Conservation (phyloP, 1,140 invertebrate genomes). For the Diuraphis noxia region DNA sequence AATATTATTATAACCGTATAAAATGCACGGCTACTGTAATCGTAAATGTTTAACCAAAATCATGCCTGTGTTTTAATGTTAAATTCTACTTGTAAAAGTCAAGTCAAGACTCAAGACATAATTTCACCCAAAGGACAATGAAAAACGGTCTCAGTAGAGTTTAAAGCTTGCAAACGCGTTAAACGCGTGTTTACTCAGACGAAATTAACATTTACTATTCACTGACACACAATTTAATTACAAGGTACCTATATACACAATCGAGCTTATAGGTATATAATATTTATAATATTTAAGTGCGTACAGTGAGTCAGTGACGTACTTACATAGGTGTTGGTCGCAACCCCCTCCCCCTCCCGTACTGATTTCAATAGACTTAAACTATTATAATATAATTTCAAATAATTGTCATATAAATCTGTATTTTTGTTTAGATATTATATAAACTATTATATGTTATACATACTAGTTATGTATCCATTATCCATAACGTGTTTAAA, state of each 20-base stretch:
- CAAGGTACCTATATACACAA: neutral
- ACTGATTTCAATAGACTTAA: neutral
- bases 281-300: neutral
- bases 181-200: slow-evolving; percentile 20
- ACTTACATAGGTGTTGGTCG: neutral
- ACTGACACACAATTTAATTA: slow-evolving; percentile 21
- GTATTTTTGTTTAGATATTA: too few species aligned
- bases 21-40: neutral
- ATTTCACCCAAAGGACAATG: slow-evolving; percentile 26
- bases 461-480: too few species aligned
- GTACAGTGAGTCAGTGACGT: too few species aligned
- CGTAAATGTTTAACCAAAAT: neutral
- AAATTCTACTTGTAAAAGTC: neutral
- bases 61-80: neutral
- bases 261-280: neutral
- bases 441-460: too few species aligned
- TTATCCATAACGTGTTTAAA: too few species aligned
- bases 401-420: too few species aligned
- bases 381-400: neutral
- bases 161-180: neutral
- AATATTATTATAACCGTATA: neutral
- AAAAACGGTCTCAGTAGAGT: neutral
- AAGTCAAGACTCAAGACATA: neutral
- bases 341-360: neutral
- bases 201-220: slow-evolving; percentile 17